These are phyloP conservation scores for Calonectris borealis DNA, from an alignment of 2,113 vertebrate species.

Conservation along the genomic window DNA sequence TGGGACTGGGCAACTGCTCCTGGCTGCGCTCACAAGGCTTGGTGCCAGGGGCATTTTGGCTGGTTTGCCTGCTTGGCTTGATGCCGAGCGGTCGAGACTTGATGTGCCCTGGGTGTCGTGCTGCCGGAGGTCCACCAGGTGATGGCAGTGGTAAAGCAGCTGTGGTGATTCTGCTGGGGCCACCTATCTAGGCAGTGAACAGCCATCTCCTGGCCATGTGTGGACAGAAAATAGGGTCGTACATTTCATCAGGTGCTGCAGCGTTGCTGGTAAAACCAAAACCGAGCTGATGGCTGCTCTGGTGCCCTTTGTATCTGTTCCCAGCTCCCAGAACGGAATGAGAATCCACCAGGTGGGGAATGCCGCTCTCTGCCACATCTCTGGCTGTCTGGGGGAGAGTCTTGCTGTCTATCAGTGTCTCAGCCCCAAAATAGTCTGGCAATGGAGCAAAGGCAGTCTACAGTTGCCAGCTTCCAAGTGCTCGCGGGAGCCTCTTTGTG, in stretches of 20 bases:
- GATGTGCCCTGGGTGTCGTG: neutral
- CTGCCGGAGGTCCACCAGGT: neutral
- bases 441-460: neutral
- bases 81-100: rapidly evolving
- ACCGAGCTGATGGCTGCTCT: rapidly evolving
- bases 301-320: neutral
- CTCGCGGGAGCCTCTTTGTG: neutral
- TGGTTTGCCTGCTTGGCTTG: neutral
- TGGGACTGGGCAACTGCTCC: neutral
- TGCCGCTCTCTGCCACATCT: neutral
- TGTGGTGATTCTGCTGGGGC: neutral
- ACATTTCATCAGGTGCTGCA: neutral
- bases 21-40: neutral
- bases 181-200: neutral
- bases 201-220: neutral
- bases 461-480: neutral
- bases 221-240: neutral
- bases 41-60: neutral
- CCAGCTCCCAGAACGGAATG: neutral
- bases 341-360: neutral
- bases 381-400: neutral
- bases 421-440: neutral
- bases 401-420: neutral
- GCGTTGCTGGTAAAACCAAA: neutral
- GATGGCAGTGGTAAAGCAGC: neutral